A percentile compares a stretch with the other conserved stretches of the same genome.
Conservation (phyloP, 2,113 vertebrate genomes). For the Otocyon megalotis region DNA sequence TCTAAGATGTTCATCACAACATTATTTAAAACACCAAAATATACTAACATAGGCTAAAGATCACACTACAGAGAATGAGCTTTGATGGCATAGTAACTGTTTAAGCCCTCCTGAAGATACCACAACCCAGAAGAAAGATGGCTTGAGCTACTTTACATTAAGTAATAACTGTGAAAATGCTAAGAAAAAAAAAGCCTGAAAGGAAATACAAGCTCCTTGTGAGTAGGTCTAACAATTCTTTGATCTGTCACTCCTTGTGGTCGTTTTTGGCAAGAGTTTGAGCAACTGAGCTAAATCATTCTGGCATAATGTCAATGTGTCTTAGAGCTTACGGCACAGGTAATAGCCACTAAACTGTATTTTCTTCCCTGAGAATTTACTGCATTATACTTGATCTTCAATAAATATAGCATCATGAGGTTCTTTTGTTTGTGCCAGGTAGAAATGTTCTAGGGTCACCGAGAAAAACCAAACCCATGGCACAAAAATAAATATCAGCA, state of each 20-base stretch:
- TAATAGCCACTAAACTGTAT: not conserved
- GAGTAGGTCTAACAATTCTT: not conserved
- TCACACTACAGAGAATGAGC: not conserved
- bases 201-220: not conserved
- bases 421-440: not conserved
- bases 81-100: not conserved
- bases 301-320: not conserved
- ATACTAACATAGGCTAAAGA: not conserved
- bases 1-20: not conserved
- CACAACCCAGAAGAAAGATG: not conserved
- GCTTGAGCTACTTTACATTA: not conserved
- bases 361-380: not conserved
- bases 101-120: not conserved
- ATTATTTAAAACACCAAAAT: constrained; percentile 6
- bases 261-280: not conserved
- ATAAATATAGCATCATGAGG: not conserved
- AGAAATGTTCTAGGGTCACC: not conserved
- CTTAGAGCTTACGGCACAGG: not conserved
- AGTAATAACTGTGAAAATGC: not conserved
- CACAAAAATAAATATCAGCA: not conserved
- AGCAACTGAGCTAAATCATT: not conserved
- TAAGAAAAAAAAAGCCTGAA: not conserved
- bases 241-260: not conserved
- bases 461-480: not conserved
- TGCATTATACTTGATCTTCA: not conserved